Base-by-base conservation (phyloP, 2,888 invertebrate species). In the Drosophila macrospina region DNA sequence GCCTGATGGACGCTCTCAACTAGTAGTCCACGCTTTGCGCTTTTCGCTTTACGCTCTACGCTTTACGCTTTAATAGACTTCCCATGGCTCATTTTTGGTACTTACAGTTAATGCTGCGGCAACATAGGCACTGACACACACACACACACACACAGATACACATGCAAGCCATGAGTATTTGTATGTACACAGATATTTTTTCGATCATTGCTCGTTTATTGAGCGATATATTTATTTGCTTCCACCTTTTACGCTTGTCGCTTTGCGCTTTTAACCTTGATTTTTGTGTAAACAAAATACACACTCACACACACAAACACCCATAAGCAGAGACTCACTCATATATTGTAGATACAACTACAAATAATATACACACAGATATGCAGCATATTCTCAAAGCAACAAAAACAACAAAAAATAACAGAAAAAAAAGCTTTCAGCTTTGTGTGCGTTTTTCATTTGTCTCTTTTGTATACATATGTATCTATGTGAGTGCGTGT, bases 221-320 rank as follows among this genome's bases (percentile, higher is more conserved):
- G 77, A 77, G 73, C 81, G 83, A 86, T 84, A 66, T 84, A 80
- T 82, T 83, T 81, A 74, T 76, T 74, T 74, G 71, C 82, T 74
- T 85, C 87, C 83, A 81, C 87, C 85, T 78, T 71, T 86, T 81
- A 78, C 87, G 87, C 85, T 80, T 80, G 86, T 81, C 73, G 75
- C 62, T 62, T 87, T 85, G 86, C 86, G 88, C 78, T 86, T 86
- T 83, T 85, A 85, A 88, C 85, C 85, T 85, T 85, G 85, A 88
- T 86, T 85, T 85, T 69, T 72, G 76, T 85, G 88, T 88, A 85
- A 88, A 88, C 86, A 88, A 86, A 83, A 78, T 72, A 57, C 15
- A 52, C 34, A 67, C 62, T 60, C 64, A 63, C 45, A 61, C 66
- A 44, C 61, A 63, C 44, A n/a, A n/a, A n/a, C n/a, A n/a, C n/a